Base-by-base conservation (phyloP, 2,797 vertebrate species). In the Pipistrellus pipistrellus region DNA sequence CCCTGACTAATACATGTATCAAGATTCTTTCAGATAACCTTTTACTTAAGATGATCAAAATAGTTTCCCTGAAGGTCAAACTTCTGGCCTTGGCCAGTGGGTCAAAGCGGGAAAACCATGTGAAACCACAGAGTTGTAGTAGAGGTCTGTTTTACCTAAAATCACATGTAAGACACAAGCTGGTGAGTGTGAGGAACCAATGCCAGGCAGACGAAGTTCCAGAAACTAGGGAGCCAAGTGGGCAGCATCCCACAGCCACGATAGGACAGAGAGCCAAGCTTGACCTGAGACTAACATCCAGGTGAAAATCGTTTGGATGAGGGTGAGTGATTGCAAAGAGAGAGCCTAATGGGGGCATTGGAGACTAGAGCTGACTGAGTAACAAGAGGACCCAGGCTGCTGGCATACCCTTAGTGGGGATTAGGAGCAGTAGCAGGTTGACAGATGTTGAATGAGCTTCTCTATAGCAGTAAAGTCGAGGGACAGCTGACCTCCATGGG, bases 11-110 rank as follows among this genome's bases (percentile, higher is more conserved):
- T 59, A 35, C n/a, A 25, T 46, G 6, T 35, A 27, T 86, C n/a
- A 75, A 62, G 69, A 85, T 25, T 25, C 55, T 76, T 81, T 46
- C 87, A 92, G 35, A 38, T 35, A 89, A 62, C 13, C 9, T 90
- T 38, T 55, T 82, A 76, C n/a, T 83, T 89, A 64, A 85, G 17
- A 78, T 51, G 21, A 41, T 59, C 25, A n/a, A 77, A 90, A 83
- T 41, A 20, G 30, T 93, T 68, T 88, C 66, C 55, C 87, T 38
- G 48, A 41, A 84, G n/a, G 20, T 38, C 46, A 87, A 51, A 53
- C 25, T 38, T 84, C 84, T 62, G 20, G 21, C 4, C 1, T 0
- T 15, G 15, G 6, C 5, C 44, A 41, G 25, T 20, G 14, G 30
- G 64, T 6, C 46, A 53, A 83, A 89, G 44, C 17, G 3, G 51